These are phyloP conservation scores for Ptychadena robeensis DNA, from an alignment of 2,797 vertebrate genomes.

Conservation along the genomic window DNA sequence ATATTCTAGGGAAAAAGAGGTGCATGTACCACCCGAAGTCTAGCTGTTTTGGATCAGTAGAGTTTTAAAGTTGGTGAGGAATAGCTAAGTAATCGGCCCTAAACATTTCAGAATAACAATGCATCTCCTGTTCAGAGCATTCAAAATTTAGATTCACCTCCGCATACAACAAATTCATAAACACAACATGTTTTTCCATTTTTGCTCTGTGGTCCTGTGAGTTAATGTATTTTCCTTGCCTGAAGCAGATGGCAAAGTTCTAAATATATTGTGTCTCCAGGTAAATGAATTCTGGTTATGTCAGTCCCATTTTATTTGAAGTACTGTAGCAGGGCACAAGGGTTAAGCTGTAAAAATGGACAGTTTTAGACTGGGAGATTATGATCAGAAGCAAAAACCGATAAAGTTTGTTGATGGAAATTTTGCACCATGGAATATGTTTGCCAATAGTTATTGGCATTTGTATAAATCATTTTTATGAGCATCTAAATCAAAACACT, in stretches of 20 bases:
- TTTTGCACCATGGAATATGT: constrained; percentile 42
- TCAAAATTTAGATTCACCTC: neutral
- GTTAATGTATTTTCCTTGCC: constrained; percentile 7
- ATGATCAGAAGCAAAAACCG: constrained; percentile 41
- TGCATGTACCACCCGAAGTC: no score
- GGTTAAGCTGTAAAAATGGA: constrained; percentile 54
- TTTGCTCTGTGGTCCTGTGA: neutral
- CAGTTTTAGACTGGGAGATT: constrained; percentile 42
- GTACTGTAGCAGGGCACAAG: constrained; percentile 31
- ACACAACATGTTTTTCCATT: constrained; percentile 4
- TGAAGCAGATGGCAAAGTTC: neutral
- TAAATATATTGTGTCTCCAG: constrained; percentile 15
- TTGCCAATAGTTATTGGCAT: constrained; percentile 51
- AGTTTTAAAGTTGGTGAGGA: neutral
- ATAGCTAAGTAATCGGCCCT: neutral
- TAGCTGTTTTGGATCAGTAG: no score
- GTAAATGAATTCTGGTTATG: constrained; percentile 41
- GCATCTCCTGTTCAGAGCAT: neutral
- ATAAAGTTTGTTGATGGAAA: constrained; percentile 57
- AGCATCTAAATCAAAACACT: constrained; percentile 35
- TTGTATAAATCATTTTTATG: constrained; percentile 48
- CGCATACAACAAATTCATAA: neutral
- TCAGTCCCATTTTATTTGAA: constrained; percentile 44
- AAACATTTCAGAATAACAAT: neutral
- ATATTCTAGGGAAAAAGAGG: no score